Base-by-base conservation (phyloP, 2,888 invertebrate genomes). In the Protophormia terraenovae region DNA sequence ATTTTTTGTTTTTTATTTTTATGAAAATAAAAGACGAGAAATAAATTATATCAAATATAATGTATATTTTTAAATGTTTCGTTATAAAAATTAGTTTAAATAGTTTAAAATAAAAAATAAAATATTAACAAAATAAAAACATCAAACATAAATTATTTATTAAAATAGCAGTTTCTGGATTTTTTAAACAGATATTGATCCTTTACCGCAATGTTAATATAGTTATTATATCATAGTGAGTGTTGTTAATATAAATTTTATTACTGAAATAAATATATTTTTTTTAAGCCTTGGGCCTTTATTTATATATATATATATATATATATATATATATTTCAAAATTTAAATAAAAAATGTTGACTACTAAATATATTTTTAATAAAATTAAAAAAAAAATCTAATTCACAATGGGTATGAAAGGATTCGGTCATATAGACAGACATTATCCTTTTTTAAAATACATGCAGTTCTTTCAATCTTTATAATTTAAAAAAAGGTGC, bases 111-210 rank as follows among this genome's bases (percentile, higher is more conserved):
- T 3, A 35, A 35, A 69, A 58, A 19, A 58, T 35, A 16, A 1
- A 45, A 41, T 64, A 64, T 16, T 45, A 16, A 32, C 14, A 55
- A 38, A 35, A 55, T 24, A n/a, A 58, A 53, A 69, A n/a, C 22
- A 69, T 22, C 14, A 69, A 71, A 35, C 38, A 50, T 71, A 29
- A 50, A 67, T 24, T 67, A 50, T 38, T 60, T 29, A 67, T 50
- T 81, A 60, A 55, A 45, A 71, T 55, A 76, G 69, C 76, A 82
- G 82, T 62, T 66, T 82, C 45, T 29, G 71, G 82, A 83, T 83
- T 83, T 76, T 82, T 71, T 29, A 76, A 82, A 83, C 69, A 83
- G 27, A 83, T 77, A 76, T 76, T 62, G 27, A 83, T 83, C 82
- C 71, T 24, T 58, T 66, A 64, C 82, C 64, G 76, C 82, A 77